Evolutionary conservation across 2,797 vertebrate genomes (phyloP).

Genomic region (Tauraco hartlaubi): DNA sequence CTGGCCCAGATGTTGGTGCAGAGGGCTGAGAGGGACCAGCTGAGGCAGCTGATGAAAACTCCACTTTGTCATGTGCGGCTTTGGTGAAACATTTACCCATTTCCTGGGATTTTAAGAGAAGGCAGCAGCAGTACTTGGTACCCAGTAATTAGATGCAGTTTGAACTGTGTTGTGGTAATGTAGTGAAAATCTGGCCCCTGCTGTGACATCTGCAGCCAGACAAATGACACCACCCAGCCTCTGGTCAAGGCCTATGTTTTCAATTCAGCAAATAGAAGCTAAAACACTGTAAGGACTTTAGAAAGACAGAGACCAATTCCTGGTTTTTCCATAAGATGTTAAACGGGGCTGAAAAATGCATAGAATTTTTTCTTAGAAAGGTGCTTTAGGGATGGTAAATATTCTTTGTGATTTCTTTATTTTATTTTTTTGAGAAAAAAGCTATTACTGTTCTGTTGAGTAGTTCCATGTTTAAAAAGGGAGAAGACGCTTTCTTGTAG

Average conservation of each 20-base stretch:
- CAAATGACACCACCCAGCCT: slow-evolving; percentile 42
- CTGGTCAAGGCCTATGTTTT: slow-evolving; percentile 50
- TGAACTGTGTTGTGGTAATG: slow-evolving; percentile 34
- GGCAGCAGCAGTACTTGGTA: neutral
- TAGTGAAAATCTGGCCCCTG: slow-evolving; percentile 58
- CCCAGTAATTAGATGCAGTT: slow-evolving; percentile 49
- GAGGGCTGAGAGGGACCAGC: neutral
- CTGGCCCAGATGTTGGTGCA: neutral
- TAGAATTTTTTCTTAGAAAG: neutral
- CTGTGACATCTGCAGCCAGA: slow-evolving; percentile 51
- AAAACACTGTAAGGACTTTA: neutral
- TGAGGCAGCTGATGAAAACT: neutral
- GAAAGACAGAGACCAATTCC: neutral
- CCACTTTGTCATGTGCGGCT: neutral
- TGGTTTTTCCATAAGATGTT: neutral
- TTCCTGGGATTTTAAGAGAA: slow-evolving; percentile 8
- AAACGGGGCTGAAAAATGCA: neutral
- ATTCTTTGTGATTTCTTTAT: neutral
- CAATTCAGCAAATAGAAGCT: slow-evolving; percentile 23
- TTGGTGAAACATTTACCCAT: neutral
- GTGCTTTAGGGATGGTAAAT: neutral
- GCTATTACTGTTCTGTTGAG: neutral
- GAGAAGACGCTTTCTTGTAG: neutral
- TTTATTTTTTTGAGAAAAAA: neutral
- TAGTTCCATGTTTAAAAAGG: neutral